A percentile compares a stretch with the other conserved stretches of the same genome.
phyloP scores from a whole-genome alignment of 37 sponge, comb jelly and placozoan species.

The Cladorhizidae sp. region DNA sequence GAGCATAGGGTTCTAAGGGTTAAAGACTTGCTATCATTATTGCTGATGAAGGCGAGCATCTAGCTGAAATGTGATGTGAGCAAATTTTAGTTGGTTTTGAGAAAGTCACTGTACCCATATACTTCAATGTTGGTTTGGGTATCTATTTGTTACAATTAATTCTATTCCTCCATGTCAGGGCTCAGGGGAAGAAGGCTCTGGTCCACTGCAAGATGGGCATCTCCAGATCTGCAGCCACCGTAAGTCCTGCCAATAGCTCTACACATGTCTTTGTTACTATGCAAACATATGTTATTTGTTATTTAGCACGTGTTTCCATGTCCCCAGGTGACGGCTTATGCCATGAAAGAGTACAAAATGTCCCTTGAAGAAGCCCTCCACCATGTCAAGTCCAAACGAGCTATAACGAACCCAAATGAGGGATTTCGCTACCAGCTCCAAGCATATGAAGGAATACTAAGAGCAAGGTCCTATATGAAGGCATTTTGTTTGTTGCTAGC shows the following conservation, averaged over 20 bases:
- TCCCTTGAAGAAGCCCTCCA: conserved; percentile 64
- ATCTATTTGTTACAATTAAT: too few species aligned
- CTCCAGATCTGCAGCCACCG: conserved; percentile 96
- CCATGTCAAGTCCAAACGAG: conserved; percentile 73
- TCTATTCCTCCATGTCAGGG: conserved; percentile 23
- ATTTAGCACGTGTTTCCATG: neutral
- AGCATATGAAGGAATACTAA: conserved; percentile 92
- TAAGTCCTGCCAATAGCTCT: conserved; percentile 56
- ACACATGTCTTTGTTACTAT: too few species aligned
- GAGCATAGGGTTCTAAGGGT: too few species aligned
- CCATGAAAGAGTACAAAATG: conserved; percentile 96
- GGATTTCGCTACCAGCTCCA: conserved; percentile 86
- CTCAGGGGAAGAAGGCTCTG: conserved; percentile 60
- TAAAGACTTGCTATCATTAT: too few species aligned
- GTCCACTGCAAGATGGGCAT: conserved; percentile 98
- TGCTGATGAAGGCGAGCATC: too few species aligned
- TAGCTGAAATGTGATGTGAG: too few species aligned
- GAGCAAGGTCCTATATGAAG: too few species aligned
- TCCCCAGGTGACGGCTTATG: conserved; percentile 87
- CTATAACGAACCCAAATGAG: conserved; percentile 88
- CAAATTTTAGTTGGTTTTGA: too few species aligned
- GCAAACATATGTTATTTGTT: too few species aligned
- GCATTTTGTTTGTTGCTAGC: too few species aligned
- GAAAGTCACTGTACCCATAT: too few species aligned
- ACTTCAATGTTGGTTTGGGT: too few species aligned